Evolutionary conservation across 2,113 vertebrate genomes (phyloP).

Genomic region (Nothocercus julius): DNA sequence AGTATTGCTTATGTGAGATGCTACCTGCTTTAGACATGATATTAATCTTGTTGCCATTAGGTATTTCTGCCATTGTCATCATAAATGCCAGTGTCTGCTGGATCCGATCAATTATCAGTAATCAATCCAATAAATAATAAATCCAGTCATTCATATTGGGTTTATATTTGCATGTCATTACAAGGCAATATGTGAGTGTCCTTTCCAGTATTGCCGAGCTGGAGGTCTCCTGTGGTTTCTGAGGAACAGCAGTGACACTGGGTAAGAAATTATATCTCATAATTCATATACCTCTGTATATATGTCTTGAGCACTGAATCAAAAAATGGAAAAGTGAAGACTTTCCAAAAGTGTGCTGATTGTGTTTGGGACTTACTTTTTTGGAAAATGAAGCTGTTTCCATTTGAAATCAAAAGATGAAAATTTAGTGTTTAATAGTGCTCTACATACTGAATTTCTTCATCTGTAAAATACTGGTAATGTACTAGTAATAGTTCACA

Average conservation of each 20-base stretch:
- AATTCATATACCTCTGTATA: not conserved
- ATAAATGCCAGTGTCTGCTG: not conserved
- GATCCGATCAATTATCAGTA: not conserved
- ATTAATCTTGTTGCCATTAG: not conserved
- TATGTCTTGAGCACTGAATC: not conserved
- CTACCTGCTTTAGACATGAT: not conserved
- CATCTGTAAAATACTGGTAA: not conserved
- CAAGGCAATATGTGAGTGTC: not conserved
- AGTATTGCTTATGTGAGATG: not conserved
- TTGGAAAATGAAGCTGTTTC: not conserved
- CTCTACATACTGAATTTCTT: not conserved
- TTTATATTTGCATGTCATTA: not conserved
- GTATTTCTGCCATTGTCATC: accelerated
- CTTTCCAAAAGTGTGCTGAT: not conserved
- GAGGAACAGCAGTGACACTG: not conserved
- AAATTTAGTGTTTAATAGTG: not conserved
- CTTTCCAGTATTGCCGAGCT: not conserved
- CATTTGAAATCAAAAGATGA: not conserved
- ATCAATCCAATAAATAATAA: not conserved
- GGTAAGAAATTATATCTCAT: not conserved
- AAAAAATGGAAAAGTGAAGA: not conserved
- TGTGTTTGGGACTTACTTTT: not conserved
- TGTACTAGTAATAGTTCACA: not conserved
- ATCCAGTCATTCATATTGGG: not conserved
- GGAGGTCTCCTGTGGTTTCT: not conserved